Evolutionary conservation across 2,888 invertebrate species (phyloP).

Genomic region (Actias luna): DNA sequence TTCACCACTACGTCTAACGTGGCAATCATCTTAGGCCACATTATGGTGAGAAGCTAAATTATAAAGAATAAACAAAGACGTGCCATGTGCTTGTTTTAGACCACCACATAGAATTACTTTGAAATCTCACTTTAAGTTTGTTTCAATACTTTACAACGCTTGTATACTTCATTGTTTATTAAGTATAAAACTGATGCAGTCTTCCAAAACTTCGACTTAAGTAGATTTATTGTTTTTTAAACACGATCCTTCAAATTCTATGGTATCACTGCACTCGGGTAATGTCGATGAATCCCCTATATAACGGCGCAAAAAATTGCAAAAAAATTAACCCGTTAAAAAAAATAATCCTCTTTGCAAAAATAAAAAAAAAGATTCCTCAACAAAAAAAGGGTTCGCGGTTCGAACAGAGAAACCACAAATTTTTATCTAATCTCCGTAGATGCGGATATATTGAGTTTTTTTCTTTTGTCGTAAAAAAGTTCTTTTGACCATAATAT

Average conservation of each 20-base stretch:
- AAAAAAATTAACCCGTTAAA: slow-evolving; percentile 67
- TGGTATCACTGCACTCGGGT: neutral
- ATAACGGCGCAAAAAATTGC: slow-evolving; percentile 33
- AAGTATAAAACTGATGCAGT: neutral
- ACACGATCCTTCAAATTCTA: slow-evolving; percentile 9
- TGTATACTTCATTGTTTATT: neutral
- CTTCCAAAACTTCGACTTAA: neutral
- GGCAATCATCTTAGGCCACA: too few relatives aligned
- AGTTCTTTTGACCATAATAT: slow-evolving; percentile 3
- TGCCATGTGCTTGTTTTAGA: too few relatives aligned
- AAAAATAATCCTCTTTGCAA: slow-evolving; percentile 74
- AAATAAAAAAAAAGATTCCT: slow-evolving; percentile 46
- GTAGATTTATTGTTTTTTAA: slow-evolving; percentile 13
- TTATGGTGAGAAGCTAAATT: too few relatives aligned
- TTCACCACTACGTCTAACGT: too few relatives aligned
- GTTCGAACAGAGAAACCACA: slow-evolving; percentile 55
- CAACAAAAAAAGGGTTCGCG: slow-evolving; percentile 57
- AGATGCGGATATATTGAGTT: slow-evolving; percentile 40
- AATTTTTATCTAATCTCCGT: slow-evolving; percentile 58
- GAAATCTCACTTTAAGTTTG: too few relatives aligned
- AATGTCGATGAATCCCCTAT: neutral
- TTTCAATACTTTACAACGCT: neutral
- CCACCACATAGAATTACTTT: too few relatives aligned
- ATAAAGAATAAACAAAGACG: too few relatives aligned
- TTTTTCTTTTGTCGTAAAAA: slow-evolving; percentile 27